Conservation (phyloP, 2,797 vertebrate genomes). For the Hydrocynus forskahlii region DNA sequence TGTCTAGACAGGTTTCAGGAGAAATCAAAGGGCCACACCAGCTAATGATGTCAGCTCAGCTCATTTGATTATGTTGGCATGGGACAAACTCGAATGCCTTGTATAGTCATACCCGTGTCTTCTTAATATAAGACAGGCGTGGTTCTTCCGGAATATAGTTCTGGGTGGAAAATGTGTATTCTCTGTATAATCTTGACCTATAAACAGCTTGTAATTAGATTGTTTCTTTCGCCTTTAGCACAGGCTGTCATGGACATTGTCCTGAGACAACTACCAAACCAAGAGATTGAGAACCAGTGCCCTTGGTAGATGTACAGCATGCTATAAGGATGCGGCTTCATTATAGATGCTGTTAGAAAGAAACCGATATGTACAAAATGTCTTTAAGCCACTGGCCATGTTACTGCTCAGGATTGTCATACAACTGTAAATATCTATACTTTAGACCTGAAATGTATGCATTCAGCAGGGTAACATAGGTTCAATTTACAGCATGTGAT, state of each 20-base stretch:
- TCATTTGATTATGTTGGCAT: constrained; percentile 10
- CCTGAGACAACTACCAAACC: not conserved
- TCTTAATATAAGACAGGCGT: not conserved
- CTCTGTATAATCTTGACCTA: not conserved
- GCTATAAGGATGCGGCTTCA: not conserved
- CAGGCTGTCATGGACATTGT: not conserved
- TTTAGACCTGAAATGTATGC: not conserved
- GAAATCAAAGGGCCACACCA: constrained; percentile 9
- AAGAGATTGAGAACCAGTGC: not conserved
- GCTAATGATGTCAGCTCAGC: constrained; percentile 14
- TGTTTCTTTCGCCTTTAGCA: not conserved
- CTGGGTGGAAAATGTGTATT: not conserved
- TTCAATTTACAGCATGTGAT: not conserved
- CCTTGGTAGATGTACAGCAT: not conserved
- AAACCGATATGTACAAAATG: too few species aligned
- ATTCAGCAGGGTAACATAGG: not conserved
- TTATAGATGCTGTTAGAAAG: not conserved
- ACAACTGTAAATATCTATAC: not conserved
- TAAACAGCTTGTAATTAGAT: not conserved
- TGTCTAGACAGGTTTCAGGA: constrained; percentile 36
- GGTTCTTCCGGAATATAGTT: not conserved
- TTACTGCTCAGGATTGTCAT: not conserved
- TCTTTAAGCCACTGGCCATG: not conserved
- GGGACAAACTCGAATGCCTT: not conserved
- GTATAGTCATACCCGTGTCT: not conserved